These are phyloP conservation scores for Podarcis siculus DNA, from an alignment of 2,797 vertebrate genomes.

Conservation along the genomic window DNA sequence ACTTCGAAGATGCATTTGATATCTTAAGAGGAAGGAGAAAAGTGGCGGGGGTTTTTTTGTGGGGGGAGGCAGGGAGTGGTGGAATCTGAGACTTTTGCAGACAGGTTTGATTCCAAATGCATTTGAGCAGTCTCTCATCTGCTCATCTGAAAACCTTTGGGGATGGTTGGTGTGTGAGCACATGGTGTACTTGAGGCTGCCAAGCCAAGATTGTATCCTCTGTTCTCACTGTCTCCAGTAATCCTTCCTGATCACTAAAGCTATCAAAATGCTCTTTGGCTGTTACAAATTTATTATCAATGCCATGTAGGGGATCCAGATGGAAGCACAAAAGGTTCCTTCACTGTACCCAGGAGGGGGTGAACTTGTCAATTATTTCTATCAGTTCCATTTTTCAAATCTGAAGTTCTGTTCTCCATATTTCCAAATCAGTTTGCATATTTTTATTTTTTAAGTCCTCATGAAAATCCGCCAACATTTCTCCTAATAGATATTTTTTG, in stretches of 20 bases:
- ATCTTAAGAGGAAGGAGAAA: not conserved
- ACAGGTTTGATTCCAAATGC: not conserved
- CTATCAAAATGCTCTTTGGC: not conserved
- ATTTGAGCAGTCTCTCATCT: conserved; percentile 13
- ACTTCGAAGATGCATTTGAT: not conserved
- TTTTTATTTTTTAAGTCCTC: no score
- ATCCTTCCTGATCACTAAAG: conserved; percentile 16
- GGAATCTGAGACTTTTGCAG: not conserved
- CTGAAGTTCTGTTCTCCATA: no score
- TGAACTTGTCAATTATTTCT: no score
- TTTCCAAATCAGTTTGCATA: no score
- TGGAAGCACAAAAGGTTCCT: not conserved
- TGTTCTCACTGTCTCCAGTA: conserved; percentile 18
- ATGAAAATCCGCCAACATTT: no score
- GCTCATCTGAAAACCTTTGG: conserved; percentile 11
- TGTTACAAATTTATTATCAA: conserved; percentile 8
- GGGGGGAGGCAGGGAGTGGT: not conserved
- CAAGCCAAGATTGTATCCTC: not conserved
- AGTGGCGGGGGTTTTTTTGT: fast-evolving
- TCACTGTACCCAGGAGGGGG: not conserved
- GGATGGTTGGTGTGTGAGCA: not conserved
- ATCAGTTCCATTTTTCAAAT: no score
- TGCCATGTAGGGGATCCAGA: not conserved
- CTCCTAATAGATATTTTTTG: no score
- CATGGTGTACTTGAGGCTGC: conserved; percentile 3